Conservation (phyloP, 1,140 invertebrate genomes). For the Cotesia vestalis region DNA sequence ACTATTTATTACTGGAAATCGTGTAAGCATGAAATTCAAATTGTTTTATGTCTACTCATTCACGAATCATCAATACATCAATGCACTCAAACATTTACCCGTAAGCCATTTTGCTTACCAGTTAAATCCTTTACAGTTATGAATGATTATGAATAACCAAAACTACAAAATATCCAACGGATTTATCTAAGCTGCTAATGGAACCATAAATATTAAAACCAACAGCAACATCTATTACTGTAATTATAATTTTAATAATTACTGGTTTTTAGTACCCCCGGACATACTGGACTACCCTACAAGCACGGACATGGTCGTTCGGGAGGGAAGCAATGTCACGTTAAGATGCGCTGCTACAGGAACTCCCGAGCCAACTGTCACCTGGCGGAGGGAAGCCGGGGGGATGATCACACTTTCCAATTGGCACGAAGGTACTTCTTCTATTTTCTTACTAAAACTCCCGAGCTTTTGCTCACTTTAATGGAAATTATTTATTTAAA, state of each 20-base stretch:
- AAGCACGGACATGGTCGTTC: constrained; percentile 86
- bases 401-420: constrained; percentile 54
- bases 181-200: too few species aligned
- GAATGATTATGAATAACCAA: background rate
- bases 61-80: background rate
- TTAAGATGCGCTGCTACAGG: constrained; percentile 86
- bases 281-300: constrained; percentile 88
- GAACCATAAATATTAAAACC: too few species aligned
- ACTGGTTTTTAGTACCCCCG: constrained; percentile 79
- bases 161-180: background rate
- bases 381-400: constrained; percentile 85
- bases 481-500: constrained; percentile 35
- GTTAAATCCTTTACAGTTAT: background rate
- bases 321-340: constrained; percentile 86
- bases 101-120: background rate
- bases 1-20: constrained; percentile 20
- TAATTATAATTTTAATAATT: too few species aligned
- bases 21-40: constrained; percentile 29
- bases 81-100: background rate
- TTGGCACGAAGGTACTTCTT: constrained; percentile 53
- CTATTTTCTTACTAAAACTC: too few species aligned
- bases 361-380: constrained; percentile 83
- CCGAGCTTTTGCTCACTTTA: background rate
- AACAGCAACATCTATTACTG: too few species aligned
- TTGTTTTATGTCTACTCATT: constrained; percentile 21